These are phyloP conservation scores for Ditula angustiorana DNA, from an alignment of 2,888 invertebrate genomes.

Conservation along the genomic window DNA sequence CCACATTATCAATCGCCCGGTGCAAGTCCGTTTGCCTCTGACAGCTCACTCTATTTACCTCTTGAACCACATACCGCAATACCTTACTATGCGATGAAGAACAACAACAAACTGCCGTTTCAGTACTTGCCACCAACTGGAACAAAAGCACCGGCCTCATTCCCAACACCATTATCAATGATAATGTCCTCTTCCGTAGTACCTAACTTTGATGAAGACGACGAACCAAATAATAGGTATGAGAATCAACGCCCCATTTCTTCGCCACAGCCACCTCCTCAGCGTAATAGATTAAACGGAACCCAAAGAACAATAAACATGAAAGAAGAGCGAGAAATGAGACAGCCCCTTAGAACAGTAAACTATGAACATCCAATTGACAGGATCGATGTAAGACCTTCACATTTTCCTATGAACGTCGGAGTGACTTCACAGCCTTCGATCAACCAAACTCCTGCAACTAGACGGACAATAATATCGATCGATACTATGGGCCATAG, in stretches of 20 bases:
- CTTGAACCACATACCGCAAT: conserved; percentile 70
- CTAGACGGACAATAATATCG: conserved; percentile 68
- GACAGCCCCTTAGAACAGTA: conserved; percentile 53
- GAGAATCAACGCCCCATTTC: conserved; percentile 44
- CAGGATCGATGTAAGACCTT: conserved; percentile 67
- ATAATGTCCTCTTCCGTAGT: conserved; percentile 64
- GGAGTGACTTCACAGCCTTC: conserved; percentile 45
- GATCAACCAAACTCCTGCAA: conserved; percentile 56
- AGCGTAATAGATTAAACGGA: conserved; percentile 52
- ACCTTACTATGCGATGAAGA: conserved; percentile 70
- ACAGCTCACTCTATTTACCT: conserved; percentile 71
- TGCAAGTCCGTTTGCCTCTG: conserved; percentile 61
- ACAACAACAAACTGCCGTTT: conserved; percentile 66
- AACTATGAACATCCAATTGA: conserved; percentile 65
- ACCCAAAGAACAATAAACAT: conserved; percentile 52
- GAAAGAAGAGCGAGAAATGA: conserved; percentile 58
- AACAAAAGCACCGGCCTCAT: conserved; percentile 65
- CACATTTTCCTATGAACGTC: conserved; percentile 50
- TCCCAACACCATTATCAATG: conserved; percentile 66
- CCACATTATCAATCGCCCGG: conserved; percentile 66
- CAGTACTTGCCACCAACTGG: conserved; percentile 70
- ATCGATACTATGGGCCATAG: conserved; percentile 58
- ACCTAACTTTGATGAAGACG: conserved; percentile 60
- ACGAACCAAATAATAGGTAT: conserved; percentile 48
- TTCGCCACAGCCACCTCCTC: conserved; percentile 45